Percentiles rank a stretch among this genome's conserved stretches.
Conservation (phyloP, 2,797 vertebrate genomes). For the Acanthornis magna region DNA sequence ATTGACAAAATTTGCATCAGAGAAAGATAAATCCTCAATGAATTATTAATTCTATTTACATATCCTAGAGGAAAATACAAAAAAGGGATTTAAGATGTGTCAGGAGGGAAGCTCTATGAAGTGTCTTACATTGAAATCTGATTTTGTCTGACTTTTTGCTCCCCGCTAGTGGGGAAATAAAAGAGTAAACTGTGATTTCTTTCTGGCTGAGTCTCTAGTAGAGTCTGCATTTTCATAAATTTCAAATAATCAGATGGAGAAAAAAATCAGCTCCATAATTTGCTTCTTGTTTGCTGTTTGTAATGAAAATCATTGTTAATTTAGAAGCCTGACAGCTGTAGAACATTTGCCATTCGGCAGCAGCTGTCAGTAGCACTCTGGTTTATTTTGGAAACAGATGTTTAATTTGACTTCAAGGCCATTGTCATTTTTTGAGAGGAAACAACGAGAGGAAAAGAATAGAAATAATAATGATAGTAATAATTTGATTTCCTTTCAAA, state of each 20-base stretch:
- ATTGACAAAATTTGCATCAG: background rate
- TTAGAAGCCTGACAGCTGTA: constrained; percentile 73
- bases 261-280: constrained; percentile 23
- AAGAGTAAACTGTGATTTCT: background rate
- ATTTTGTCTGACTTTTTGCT: background rate
- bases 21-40: background rate
- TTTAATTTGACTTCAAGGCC: constrained; percentile 75
- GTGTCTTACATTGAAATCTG: background rate
- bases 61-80: background rate
- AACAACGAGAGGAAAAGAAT: constrained; percentile 54
- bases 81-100: background rate
- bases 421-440: constrained; percentile 67
- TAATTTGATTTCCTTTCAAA: constrained; percentile 70
- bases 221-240: constrained; percentile 3
- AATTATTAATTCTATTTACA: background rate
- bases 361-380: constrained; percentile 73
- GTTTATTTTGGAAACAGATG: constrained; percentile 80
- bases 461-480: constrained; percentile 70
- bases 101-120: background rate
- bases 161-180: background rate
- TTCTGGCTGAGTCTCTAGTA: background rate
- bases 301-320: constrained; percentile 75
- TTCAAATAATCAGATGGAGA: background rate
- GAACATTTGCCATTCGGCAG: constrained; percentile 65
- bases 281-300: constrained; percentile 61